Base-by-base conservation (phyloP, 2,888 invertebrate genomes). In the Dyspetes luteomarginatus region DNA sequence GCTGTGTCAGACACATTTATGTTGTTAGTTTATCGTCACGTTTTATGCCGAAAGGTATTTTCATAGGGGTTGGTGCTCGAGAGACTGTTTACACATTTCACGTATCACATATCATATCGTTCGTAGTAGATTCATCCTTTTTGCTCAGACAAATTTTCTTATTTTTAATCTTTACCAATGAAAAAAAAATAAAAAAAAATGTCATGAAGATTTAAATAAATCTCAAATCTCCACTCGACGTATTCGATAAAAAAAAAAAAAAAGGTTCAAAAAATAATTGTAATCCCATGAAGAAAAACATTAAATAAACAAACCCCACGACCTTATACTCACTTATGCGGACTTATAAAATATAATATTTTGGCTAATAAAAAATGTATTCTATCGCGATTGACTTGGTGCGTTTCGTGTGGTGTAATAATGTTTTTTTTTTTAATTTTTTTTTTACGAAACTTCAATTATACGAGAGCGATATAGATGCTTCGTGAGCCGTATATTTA, bases 381-480 rank as follows among this genome's bases (percentile, higher is more conserved):
- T 1, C 15, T 1, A 17, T 7, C 15, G 17, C 17, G 48, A 4
- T 15, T 17, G 48, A 48, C 15, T 5, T 17, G n/a, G n/a, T 4
- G 55, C 3, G 12, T 3, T 1, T 24, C 26, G 26, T 26, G 24
- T 26, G 24, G 26, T 28, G 1, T 12, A 3, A 22, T 5, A 26
- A 15, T 26, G 55, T 1, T 55, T 9, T 52, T 24, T 24, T 24
- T 24, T 55, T 55, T 24, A 5, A 26, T 50, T 50, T 5, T 55
- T 55, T 15, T 4, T 24, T 17, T 15, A 17, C 56, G 19, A 17
- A 17, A 7, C 56, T 58, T 30, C 9, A 58, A 58, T 58, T 58
- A 55, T 55, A 55, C 55, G n/a, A 15, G 9, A 55, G 55, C 55
- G 55, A 55, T 55, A 15, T 15, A 17, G 17, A 36, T 5, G n/a